These are phyloP conservation scores for Aramus guarauna DNA, from an alignment of 2,113 vertebrate genomes.

Conservation along the genomic window DNA sequence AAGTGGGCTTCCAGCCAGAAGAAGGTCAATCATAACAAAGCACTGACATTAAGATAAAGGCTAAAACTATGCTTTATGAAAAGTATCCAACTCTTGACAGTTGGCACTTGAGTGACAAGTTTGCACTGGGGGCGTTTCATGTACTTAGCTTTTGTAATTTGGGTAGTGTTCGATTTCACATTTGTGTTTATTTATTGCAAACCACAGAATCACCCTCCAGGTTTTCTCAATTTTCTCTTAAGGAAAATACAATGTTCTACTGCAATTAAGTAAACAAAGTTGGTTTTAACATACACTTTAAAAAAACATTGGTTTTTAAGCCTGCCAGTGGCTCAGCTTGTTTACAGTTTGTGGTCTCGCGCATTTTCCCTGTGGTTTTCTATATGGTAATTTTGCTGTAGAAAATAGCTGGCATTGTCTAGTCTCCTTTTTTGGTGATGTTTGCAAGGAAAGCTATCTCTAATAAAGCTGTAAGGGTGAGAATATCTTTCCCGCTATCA, in stretches of 20 bases:
- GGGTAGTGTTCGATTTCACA: conserved; percentile 15
- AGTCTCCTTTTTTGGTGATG: not conserved
- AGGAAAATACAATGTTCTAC: conserved; percentile 45
- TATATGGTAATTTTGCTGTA: conserved; percentile 15
- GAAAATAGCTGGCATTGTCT: conserved; percentile 20
- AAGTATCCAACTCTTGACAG: conserved; percentile 33
- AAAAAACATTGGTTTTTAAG: conserved; percentile 53
- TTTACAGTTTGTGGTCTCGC: not conserved
- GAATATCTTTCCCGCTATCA: not conserved
- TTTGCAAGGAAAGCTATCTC: not conserved
- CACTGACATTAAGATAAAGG: conserved; percentile 67
- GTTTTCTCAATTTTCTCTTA: conserved; percentile 50
- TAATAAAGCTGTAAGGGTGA: not conserved
- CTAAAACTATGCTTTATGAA: conserved; percentile 34
- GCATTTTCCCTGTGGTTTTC: conserved; percentile 40
- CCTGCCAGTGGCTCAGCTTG: conserved; percentile 35
- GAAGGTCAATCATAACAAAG: conserved; percentile 67
- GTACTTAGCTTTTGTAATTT: conserved; percentile 21
- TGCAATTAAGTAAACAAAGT: conserved; percentile 49
- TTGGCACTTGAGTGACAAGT: conserved; percentile 47
- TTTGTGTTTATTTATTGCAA: conserved; percentile 28
- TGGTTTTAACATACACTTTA: conserved; percentile 26
- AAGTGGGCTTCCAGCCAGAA: conserved; percentile 61
- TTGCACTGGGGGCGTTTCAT: conserved; percentile 16
- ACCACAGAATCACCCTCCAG: conserved; percentile 21